These are phyloP conservation scores for Diachasmimorpha longicaudata DNA, from an alignment of 1,140 invertebrate species.

Conservation along the genomic window DNA sequence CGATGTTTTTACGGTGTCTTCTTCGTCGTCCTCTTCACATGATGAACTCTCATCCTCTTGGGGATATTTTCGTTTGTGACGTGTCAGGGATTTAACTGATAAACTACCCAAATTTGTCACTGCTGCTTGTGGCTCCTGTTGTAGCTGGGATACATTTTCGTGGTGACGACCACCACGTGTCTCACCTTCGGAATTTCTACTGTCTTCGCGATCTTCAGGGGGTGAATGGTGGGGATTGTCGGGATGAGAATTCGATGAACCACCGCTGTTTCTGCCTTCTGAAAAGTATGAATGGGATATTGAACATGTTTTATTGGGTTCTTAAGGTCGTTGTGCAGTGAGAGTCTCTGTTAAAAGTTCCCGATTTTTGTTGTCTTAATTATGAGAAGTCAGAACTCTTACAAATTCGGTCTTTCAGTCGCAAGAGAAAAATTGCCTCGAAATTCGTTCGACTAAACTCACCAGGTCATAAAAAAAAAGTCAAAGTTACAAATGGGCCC, in stretches of 20 bases:
- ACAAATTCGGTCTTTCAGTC: neutral
- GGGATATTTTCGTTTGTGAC: slow-evolving; percentile 64
- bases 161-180: slow-evolving; percentile 63
- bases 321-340: too few relatives aligned
- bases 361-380: too few relatives aligned
- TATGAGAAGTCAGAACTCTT: neutral
- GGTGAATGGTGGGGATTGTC: slow-evolving; percentile 62
- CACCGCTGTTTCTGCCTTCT: slow-evolving; percentile 67
- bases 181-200: slow-evolving; percentile 63
- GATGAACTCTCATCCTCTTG: slow-evolving; percentile 64
- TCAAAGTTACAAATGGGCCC: neutral
- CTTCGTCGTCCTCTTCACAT: slow-evolving; percentile 63
- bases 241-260: slow-evolving; percentile 64
- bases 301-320: too few relatives aligned
- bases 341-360: too few relatives aligned
- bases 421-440: neutral
- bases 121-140: slow-evolving; percentile 46
- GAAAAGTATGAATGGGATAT: slow-evolving; percentile 11
- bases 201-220: slow-evolving; percentile 64
- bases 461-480: neutral
- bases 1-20: slow-evolving; percentile 38
- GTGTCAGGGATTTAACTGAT: slow-evolving; percentile 42
- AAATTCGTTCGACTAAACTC: neutral
- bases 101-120: slow-evolving; percentile 41
- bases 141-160: slow-evolving; percentile 63